These are phyloP conservation scores for Matsumyia berberina DNA, from an alignment of 2,888 invertebrate genomes.

Conservation along the genomic window DNA sequence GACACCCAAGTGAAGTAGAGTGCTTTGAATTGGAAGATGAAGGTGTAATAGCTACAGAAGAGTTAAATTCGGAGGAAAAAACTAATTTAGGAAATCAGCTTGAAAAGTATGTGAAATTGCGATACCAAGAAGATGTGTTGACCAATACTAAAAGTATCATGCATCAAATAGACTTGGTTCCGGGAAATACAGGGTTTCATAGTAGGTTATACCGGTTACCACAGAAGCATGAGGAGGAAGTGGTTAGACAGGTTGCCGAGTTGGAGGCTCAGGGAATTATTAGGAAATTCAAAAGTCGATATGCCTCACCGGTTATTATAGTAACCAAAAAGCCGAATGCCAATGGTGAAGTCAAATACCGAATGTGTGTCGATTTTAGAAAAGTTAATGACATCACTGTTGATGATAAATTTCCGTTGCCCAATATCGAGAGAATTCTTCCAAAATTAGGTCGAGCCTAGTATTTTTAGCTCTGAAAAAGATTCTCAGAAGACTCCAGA, in stretches of 20 bases:
- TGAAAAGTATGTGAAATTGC: too few relatives aligned
- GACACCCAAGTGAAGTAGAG: too few relatives aligned
- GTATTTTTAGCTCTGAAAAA: background rate
- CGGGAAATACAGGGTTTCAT: too few relatives aligned
- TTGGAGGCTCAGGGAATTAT: too few relatives aligned
- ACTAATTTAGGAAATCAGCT: too few relatives aligned
- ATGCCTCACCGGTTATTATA: too few relatives aligned
- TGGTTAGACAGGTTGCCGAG: too few relatives aligned
- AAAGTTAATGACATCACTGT: slow-evolving; percentile 10
- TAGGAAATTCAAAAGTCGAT: too few relatives aligned
- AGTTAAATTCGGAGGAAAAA: background rate
- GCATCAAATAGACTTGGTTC: too few relatives aligned
- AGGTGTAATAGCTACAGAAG: slow-evolving; percentile 4
- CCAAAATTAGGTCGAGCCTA: background rate
- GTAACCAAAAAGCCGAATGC: background rate
- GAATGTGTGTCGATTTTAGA: too few relatives aligned
- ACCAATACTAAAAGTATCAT: too few relatives aligned
- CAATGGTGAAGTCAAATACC: background rate
- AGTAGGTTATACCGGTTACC: background rate
- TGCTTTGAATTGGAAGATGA: background rate
- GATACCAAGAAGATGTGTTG: too few relatives aligned
- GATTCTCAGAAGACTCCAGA: background rate
- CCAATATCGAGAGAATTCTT: slow-evolving; percentile 2
- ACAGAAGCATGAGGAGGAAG: background rate
- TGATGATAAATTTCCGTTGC: slow-evolving; percentile 5